Evolutionary conservation across 2,113 vertebrate genomes (phyloP).

Genomic region (Podarcis cretensis): DNA sequence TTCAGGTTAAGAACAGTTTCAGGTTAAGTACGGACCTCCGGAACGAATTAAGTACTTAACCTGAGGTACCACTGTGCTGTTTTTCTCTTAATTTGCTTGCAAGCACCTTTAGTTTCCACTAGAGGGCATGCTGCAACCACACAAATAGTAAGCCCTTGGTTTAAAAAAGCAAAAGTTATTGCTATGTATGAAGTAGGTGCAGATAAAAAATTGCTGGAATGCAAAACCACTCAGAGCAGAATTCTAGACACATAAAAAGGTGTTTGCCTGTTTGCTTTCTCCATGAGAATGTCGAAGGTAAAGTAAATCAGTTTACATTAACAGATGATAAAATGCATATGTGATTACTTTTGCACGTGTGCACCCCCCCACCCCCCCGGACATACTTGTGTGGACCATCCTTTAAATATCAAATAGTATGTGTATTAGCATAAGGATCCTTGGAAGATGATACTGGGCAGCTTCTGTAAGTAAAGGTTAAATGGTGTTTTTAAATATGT

Average conservation of each 20-base stretch:
- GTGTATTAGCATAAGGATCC: background rate
- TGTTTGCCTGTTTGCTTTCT: background rate
- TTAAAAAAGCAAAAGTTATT: too few species aligned
- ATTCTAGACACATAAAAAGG: background rate
- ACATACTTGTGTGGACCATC: too few species aligned
- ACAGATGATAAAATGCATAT: background rate
- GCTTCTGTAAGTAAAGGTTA: too few species aligned
- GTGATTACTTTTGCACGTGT: background rate
- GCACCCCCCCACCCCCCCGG: background rate
- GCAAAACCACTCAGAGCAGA: background rate
- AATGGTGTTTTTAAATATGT: too few species aligned
- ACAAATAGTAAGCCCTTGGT: too few species aligned
- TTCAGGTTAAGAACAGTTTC: too few species aligned
- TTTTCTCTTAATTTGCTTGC: background rate
- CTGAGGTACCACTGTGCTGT: too few species aligned
- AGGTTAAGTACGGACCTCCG: too few species aligned
- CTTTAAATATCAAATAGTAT: too few species aligned
- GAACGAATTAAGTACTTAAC: too few species aligned
- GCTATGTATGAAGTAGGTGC: background rate
- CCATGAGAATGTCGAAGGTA: background rate
- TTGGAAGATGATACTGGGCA: too few species aligned
- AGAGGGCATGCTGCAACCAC: conserved; percentile 56
- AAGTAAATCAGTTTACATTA: background rate
- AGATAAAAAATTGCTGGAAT: background rate
- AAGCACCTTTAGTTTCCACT: conserved; percentile 28